Evolutionary conservation across 2,113 vertebrate species (phyloP).

Genomic region (Hippocampus mohnikei): DNA sequence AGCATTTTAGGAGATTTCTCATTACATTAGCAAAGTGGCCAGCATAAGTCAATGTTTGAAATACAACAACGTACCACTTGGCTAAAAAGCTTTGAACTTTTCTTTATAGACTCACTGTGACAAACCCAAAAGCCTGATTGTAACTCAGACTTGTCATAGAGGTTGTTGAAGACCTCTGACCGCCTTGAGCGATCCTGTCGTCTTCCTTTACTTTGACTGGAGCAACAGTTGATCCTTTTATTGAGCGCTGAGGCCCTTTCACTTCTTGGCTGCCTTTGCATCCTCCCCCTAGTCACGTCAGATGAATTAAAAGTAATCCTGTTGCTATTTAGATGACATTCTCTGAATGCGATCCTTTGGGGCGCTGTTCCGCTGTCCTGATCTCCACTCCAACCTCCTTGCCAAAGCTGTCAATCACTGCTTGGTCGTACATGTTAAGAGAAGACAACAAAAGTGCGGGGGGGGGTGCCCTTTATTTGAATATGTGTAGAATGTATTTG

Average conservation of each 20-base stretch:
- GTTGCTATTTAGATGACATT: constrained; percentile 68
- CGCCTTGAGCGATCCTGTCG: constrained; percentile 39
- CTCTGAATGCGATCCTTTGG: constrained; percentile 54
- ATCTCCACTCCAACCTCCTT: constrained; percentile 39
- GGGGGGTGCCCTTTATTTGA: not conserved
- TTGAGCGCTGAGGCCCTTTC: constrained; percentile 60
- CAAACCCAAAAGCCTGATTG: constrained; percentile 12
- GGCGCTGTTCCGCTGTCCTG: constrained; percentile 51
- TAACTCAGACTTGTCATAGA: constrained; percentile 31
- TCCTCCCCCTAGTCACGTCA: constrained; percentile 41
- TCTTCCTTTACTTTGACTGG: constrained; percentile 50
- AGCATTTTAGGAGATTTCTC: constrained; percentile 36
- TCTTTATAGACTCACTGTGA: constrained; percentile 14
- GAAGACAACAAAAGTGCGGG: not conserved
- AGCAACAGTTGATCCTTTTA: constrained; percentile 51
- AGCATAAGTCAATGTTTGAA: constrained; percentile 22
- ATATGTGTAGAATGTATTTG: not conserved
- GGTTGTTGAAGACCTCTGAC: constrained; percentile 22
- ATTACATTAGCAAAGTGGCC: constrained; percentile 57
- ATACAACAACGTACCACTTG: constrained; percentile 49
- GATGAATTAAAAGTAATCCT: constrained; percentile 68
- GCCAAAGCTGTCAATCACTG: constrained; percentile 67
- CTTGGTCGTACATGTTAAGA: constrained; percentile 27
- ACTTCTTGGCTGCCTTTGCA: constrained; percentile 60
- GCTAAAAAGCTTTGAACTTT: constrained; percentile 23